phyloP scores from a whole-genome alignment of 2,888 invertebrate species.

The Clunio marinus region DNA sequence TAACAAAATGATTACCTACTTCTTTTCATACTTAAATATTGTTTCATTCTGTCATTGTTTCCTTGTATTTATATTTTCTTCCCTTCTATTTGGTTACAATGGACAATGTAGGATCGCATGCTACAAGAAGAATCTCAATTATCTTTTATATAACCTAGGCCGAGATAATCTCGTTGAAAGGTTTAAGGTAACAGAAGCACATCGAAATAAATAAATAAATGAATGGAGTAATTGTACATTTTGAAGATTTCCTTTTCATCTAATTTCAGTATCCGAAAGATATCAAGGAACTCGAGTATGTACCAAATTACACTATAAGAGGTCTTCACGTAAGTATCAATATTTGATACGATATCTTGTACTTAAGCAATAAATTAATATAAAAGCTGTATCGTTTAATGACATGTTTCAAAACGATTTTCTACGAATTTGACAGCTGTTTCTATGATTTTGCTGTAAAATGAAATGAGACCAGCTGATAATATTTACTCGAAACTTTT shows the following conservation, averaged over 20 bases:
- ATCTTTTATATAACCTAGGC: slow-evolving; percentile 85
- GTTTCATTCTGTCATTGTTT: background rate
- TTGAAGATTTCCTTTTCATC: background rate
- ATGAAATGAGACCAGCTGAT: no score
- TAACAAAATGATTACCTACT: no score
- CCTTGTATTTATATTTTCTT: background rate
- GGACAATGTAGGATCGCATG: slow-evolving; percentile 68
- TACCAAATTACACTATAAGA: slow-evolving; percentile 90
- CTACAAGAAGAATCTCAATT: slow-evolving; percentile 85
- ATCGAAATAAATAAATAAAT: background rate
- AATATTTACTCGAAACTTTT: no score
- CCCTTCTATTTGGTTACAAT: no score
- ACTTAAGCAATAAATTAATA: no score
- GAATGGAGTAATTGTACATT: background rate
- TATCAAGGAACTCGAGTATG: slow-evolving; percentile 75
- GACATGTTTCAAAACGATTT: no score
- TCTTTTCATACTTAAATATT: no score
- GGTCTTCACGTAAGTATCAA: slow-evolving; percentile 67
- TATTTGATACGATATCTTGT: no score
- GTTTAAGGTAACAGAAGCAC: slow-evolving; percentile 65
- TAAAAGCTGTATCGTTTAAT: no score
- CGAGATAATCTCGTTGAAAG: slow-evolving; percentile 79
- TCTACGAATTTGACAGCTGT: no score
- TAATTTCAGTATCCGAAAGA: slow-evolving; percentile 78
- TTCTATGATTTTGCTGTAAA: no score